Evolutionary conservation across 1,140 invertebrate species (phyloP).

Genomic region (Drosophila takahashii): DNA sequence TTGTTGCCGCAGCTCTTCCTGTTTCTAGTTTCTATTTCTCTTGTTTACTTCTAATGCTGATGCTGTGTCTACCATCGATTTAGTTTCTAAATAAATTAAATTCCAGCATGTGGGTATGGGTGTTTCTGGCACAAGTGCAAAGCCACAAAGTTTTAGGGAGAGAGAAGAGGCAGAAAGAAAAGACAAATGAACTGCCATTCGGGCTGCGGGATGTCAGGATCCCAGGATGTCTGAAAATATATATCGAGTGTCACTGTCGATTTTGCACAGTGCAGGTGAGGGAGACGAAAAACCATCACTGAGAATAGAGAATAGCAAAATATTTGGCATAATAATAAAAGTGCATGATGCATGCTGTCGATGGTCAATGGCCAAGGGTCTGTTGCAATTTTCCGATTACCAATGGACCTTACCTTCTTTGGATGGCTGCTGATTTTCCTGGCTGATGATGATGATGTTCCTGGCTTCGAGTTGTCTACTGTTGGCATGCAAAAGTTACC

Average conservation of each 20-base stretch:
- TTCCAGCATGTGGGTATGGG: slow-evolving; percentile 37
- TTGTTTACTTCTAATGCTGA: slow-evolving; percentile 3
- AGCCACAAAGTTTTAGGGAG: slow-evolving; percentile 56
- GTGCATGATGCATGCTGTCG: slow-evolving; percentile 52
- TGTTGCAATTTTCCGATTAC: slow-evolving; percentile 75
- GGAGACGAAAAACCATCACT: slow-evolving; percentile 46
- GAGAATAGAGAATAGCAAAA: slow-evolving; percentile 40
- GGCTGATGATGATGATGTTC: slow-evolving; percentile 5
- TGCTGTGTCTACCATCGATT: slow-evolving; percentile 65
- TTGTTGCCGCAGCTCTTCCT: slow-evolving; percentile 37
- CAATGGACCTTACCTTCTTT: slow-evolving; percentile 31
- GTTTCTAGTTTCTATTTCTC: slow-evolving; percentile 19
- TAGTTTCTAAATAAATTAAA: slow-evolving; percentile 78
- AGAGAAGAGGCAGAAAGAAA: slow-evolving; percentile 30
- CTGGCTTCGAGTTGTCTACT: slow-evolving; percentile 11
- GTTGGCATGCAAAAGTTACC: slow-evolving; percentile 55
- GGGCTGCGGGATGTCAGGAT: slow-evolving; percentile 13
- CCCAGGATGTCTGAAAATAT: slow-evolving; percentile 27
- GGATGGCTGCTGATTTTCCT: slow-evolving; percentile 20
- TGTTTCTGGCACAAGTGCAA: slow-evolving; percentile 19
- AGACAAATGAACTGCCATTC: slow-evolving; percentile 68
- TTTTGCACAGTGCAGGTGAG: slow-evolving; percentile 65
- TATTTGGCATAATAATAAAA: slow-evolving; percentile 80
- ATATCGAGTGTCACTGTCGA: slow-evolving; percentile 68
- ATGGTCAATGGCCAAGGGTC: slow-evolving; percentile 35